These are phyloP conservation scores for Pterocles gutturalis DNA, from an alignment of 2,113 vertebrate species.

Conservation along the genomic window DNA sequence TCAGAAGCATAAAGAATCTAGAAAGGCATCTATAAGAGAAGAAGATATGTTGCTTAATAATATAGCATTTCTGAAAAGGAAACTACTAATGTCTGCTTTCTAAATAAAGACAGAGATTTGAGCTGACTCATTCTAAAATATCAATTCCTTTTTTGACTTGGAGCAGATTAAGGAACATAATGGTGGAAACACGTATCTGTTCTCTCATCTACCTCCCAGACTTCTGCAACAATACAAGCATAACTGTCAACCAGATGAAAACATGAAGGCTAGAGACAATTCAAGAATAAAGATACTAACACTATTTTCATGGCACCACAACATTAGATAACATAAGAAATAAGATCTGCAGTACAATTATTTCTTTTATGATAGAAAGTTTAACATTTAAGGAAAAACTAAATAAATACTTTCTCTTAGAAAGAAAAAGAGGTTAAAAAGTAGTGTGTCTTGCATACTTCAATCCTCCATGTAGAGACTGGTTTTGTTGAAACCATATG, in stretches of 20 bases:
- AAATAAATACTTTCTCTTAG: background rate
- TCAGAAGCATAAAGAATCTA: background rate
- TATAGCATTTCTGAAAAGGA: constrained; percentile 1
- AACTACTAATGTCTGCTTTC: constrained; percentile 19
- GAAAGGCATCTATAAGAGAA: background rate
- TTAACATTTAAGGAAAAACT: constrained; percentile 5
- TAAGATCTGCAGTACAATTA: background rate
- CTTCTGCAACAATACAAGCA: constrained; percentile 19
- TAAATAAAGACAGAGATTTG: constrained; percentile 17
- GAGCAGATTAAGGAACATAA: constrained; percentile 39
- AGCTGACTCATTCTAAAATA: constrained; percentile 10
- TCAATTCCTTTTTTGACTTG: constrained; percentile 54
- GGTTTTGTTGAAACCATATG: constrained; percentile 76
- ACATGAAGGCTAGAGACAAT: background rate
- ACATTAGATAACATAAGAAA: background rate
- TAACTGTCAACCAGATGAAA: constrained; percentile 73
- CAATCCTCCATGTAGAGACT: constrained; percentile 16
- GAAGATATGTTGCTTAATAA: background rate
- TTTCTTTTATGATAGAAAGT: constrained; percentile 37
- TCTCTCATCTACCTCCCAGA: constrained; percentile 20
- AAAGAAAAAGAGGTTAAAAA: constrained; percentile 42
- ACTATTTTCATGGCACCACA: constrained; percentile 7
- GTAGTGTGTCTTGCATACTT: constrained; percentile 19
- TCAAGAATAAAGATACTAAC: constrained; percentile 58
- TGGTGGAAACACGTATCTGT: background rate